phyloP scores from a whole-genome alignment of 2,113 vertebrate species.

The Pristiophorus japonicus region DNA sequence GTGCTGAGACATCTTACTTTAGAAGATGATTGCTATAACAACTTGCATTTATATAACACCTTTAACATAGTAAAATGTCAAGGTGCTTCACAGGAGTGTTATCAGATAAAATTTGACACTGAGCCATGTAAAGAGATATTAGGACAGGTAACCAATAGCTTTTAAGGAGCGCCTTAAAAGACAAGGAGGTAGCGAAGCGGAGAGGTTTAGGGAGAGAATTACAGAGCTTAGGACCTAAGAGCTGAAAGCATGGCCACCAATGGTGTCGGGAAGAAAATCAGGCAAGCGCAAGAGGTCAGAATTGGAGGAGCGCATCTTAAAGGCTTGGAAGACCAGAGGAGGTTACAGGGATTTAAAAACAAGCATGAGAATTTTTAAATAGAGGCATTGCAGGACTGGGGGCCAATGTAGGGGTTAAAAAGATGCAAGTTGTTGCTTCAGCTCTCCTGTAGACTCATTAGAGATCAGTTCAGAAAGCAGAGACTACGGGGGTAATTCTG shows the following conservation, averaged over 20 bases:
- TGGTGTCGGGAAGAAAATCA: not conserved
- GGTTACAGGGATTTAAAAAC: too few relatives aligned
- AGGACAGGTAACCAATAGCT: not conserved
- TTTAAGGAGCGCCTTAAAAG: too few relatives aligned
- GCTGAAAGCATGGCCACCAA: not conserved
- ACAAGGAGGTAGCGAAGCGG: not conserved
- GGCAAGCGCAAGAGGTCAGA: not conserved
- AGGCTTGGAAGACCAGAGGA: too few relatives aligned
- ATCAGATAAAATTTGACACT: not conserved
- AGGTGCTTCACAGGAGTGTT: not conserved
- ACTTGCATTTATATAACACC: too few relatives aligned
- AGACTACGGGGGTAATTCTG: too few relatives aligned
- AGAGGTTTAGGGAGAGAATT: not conserved
- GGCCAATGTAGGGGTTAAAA: too few relatives aligned
- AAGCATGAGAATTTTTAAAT: too few relatives aligned
- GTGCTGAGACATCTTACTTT: not conserved
- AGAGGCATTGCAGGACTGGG: too few relatives aligned
- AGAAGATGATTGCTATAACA: not conserved
- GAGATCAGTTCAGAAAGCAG: too few relatives aligned
- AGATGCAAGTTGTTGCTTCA: too few relatives aligned
- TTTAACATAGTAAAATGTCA: too few relatives aligned
- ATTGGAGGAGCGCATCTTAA: not conserved
- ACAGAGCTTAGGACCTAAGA: not conserved
- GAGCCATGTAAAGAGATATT: not conserved
- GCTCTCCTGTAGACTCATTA: too few relatives aligned